Evolutionary conservation across 2,113 vertebrate genomes (phyloP).

Genomic region (Cavia porcellus): DNA sequence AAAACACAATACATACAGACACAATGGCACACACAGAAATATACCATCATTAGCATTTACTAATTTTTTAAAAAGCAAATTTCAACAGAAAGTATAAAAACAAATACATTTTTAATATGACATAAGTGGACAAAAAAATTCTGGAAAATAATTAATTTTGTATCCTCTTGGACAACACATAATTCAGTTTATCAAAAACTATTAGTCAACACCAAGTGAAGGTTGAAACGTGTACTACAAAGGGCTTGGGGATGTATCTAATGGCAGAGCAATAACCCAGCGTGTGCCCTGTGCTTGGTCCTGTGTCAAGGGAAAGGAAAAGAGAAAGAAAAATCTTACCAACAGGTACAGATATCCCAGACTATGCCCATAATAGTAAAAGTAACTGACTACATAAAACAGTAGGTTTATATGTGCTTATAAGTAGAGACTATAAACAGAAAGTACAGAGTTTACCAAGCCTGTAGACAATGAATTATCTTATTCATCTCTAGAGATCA

Average conservation of each 20-base stretch:
- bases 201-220: not conserved
- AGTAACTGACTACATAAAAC: not conserved
- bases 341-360: not conserved
- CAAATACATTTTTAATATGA: constrained; percentile 28
- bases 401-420: not conserved
- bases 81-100: constrained; percentile 13
- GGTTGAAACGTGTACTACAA: constrained; percentile 16
- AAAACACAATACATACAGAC: constrained; percentile 52
- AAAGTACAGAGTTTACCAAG: not conserved
- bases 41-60: not conserved
- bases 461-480: not conserved
- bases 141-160: constrained; percentile 20
- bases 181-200: constrained; percentile 52
- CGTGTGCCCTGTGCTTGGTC: not conserved
- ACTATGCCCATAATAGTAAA: not conserved
- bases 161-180: not conserved
- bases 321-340: too few species aligned
- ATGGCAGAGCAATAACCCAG: not conserved
- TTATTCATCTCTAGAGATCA: not conserved
- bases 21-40: constrained; percentile 62
- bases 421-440: not conserved
- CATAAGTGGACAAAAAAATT: not conserved
- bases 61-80: constrained; percentile 47
- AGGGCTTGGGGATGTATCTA: not conserved
- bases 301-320: not conserved